Conservation (phyloP, 2,888 invertebrate species). For the Amblyjoppa fuscipennis region DNA sequence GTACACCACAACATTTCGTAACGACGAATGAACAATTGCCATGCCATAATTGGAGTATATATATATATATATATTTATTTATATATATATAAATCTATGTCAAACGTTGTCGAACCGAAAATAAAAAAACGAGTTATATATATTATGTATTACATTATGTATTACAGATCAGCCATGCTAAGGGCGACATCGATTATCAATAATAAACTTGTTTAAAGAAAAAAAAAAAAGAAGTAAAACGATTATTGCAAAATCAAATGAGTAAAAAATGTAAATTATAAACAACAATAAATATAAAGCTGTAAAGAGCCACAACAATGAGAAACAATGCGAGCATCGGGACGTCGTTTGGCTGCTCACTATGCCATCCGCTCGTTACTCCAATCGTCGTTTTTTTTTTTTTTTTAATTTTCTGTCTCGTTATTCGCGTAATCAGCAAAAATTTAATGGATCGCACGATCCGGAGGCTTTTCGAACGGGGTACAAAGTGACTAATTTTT, state of each 20-base stretch:
- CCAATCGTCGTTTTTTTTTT: constrained; percentile 20
- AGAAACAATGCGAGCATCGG: constrained; percentile 85
- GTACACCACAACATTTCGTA: constrained; percentile 74
- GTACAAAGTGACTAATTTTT: background rate
- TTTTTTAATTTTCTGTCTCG: background rate
- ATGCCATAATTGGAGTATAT: constrained; percentile 78
- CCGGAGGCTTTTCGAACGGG: background rate
- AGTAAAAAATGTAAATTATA: constrained; percentile 72
- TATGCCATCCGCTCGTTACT: constrained; percentile 76
- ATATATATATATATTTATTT: constrained; percentile 43
- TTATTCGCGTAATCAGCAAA: background rate
- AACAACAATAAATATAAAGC: constrained; percentile 83
- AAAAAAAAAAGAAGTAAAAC: constrained; percentile 50
- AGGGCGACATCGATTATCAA: constrained; percentile 83
- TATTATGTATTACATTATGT: constrained; percentile 73
- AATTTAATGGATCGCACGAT: background rate
- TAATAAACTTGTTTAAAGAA: constrained; percentile 72
- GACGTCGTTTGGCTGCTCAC: constrained; percentile 79
- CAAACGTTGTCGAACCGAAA: constrained; percentile 70
- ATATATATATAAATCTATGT: constrained; percentile 68
- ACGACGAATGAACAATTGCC: constrained; percentile 76
- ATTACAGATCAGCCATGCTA: constrained; percentile 84
- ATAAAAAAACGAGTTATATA: constrained; percentile 73
- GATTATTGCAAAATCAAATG: constrained; percentile 58
- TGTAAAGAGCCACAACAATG: constrained; percentile 85